Percentiles rank a stretch among this genome's conserved stretches.
Evolutionary conservation across 2,888 invertebrate genomes (phyloP).

Genomic region (Anthophora plumipes): DNA sequence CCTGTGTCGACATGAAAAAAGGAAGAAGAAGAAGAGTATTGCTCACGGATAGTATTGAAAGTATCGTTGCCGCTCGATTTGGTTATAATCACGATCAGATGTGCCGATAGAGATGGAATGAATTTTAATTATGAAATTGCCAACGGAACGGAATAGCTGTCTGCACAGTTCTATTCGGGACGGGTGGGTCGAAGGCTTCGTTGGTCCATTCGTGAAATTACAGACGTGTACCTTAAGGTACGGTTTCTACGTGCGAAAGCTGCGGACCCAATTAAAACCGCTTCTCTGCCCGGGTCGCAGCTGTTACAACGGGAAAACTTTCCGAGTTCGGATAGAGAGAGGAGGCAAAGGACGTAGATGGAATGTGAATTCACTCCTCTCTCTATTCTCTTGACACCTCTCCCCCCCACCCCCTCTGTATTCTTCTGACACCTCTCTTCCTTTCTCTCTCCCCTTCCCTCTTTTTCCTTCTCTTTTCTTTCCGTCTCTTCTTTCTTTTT

Average conservation of each 20-base stretch:
- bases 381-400: conserved; percentile 15
- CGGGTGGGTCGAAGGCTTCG: conserved; percentile 7
- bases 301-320: conserved; percentile 75
- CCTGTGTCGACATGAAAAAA: too few relatives aligned
- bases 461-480: not conserved
- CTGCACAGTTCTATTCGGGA: conserved; percentile 8
- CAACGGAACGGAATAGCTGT: conserved; percentile 27
- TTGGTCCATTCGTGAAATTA: conserved; percentile 56
- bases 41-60: not conserved
- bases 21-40: not conserved
- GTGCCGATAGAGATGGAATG: not conserved
- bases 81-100: not conserved
- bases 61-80: not conserved
- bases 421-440: not conserved
- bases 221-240: conserved; percentile 56
- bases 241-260: conserved; percentile 59
- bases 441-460: conserved; percentile 1
- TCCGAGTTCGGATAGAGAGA: conserved; percentile 62
- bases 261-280: conserved; percentile 77
- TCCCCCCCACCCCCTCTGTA: conserved; percentile 2
- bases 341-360: conserved; percentile 59
- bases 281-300: conserved; percentile 73
- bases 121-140: conserved; percentile 33
- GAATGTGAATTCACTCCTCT: conserved; percentile 62
- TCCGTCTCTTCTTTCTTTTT: not conserved